These are phyloP conservation scores for Cosmorhoe ocellata DNA, from an alignment of 2,888 invertebrate genomes.

Conservation along the genomic window DNA sequence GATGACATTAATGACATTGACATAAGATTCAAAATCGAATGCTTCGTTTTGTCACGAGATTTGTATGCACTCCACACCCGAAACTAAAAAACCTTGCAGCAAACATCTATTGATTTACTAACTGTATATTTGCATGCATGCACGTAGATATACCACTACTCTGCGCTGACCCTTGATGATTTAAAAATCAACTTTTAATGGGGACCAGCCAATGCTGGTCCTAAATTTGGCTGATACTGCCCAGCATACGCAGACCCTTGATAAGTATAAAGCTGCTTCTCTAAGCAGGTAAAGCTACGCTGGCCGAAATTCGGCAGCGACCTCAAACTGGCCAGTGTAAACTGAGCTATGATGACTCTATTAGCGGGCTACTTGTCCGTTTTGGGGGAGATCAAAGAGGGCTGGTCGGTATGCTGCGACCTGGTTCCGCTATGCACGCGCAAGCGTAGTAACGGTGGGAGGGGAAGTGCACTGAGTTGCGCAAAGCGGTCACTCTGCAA, in stretches of 20 bases:
- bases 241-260: conserved; percentile 7
- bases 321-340: conserved; percentile 14
- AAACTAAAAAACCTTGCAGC: conserved; percentile 16
- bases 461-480: conserved; percentile 77
- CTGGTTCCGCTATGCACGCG: conserved; percentile 81
- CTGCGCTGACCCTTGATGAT: conserved; percentile 43
- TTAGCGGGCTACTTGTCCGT: conserved; percentile 40
- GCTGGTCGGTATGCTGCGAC: conserved; percentile 68
- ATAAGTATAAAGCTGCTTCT: neutral
- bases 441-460: conserved; percentile 64
- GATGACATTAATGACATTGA: too few relatives aligned
- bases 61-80: conserved; percentile 7
- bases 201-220: conserved; percentile 56
- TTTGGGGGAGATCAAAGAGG: conserved; percentile 54
- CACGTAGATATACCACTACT: conserved; percentile 60
- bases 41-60: too few relatives aligned
- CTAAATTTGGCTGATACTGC: neutral
- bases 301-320: conserved; percentile 15
- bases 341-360: conserved; percentile 39
- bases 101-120: conserved; percentile 66
- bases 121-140: conserved; percentile 80
- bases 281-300: neutral
- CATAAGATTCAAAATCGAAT: too few relatives aligned
- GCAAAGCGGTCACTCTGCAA: conserved; percentile 75
- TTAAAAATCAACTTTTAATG: conserved; percentile 19